Evolutionary conservation across 2,888 invertebrate genomes (phyloP).

Genomic region (Hypolimnas misippus): DNA sequence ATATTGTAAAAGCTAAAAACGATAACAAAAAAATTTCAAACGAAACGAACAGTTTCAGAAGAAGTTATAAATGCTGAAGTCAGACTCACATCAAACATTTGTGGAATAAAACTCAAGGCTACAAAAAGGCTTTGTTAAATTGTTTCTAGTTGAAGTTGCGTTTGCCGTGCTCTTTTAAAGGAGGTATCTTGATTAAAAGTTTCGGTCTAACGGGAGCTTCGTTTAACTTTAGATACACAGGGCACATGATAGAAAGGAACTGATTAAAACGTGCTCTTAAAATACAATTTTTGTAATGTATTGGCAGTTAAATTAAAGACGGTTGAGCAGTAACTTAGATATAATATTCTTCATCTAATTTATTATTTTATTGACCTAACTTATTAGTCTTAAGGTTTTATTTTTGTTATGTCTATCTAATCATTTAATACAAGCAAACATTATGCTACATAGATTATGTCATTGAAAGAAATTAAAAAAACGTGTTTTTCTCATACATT

Average conservation of each 20-base stretch:
- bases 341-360: too few species aligned
- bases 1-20: too few species aligned
- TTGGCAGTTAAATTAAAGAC: not conserved
- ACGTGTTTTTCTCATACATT: too few species aligned
- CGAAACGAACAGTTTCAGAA: not conserved
- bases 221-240: slow-evolving; percentile 38
- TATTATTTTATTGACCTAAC: too few species aligned
- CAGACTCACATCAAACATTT: slow-evolving; percentile 30
- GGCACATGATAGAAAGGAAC: slow-evolving; percentile 54
- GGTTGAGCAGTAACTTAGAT: not conserved
- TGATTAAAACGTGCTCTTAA: slow-evolving; percentile 48
- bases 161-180: slow-evolving; percentile 40
- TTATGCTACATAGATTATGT: too few species aligned
- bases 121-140: slow-evolving; percentile 38
- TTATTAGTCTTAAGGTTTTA: too few species aligned
- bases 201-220: slow-evolving; percentile 39
- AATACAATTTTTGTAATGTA: not conserved
- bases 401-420: too few species aligned
- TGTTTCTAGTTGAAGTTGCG: slow-evolving; percentile 38
- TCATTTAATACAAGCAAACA: too few species aligned
- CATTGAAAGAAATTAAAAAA: too few species aligned
- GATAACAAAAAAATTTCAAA: not conserved
- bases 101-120: slow-evolving; percentile 31
- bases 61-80: not conserved
- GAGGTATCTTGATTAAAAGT: slow-evolving; percentile 51